These are phyloP conservation scores for Epizoanthus scotinus DNA, from an alignment of 92 coral and sea anemone genomes.

Conservation along the genomic window DNA sequence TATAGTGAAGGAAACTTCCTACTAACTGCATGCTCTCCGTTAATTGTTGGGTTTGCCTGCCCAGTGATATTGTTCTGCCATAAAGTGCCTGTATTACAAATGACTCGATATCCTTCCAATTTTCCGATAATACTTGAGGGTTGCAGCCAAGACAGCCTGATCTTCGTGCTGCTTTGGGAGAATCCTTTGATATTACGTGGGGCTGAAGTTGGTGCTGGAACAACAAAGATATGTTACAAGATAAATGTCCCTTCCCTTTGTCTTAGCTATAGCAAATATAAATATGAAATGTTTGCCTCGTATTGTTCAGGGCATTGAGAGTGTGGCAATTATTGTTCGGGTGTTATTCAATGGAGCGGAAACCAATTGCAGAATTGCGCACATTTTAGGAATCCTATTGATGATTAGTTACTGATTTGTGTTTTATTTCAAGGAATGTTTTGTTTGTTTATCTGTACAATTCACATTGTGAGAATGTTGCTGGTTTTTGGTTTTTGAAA, in stretches of 20 bases:
- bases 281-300: not conserved
- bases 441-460: too few species aligned
- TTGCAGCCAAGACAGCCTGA: conserved; percentile 8
- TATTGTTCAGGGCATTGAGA: too few species aligned
- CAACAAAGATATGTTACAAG: not conserved
- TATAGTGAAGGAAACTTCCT: not conserved
- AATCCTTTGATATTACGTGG: not conserved
- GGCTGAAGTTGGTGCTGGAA: not conserved
- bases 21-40: not conserved
- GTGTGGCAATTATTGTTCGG: too few species aligned
- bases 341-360: too few species aligned
- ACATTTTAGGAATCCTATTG: too few species aligned
- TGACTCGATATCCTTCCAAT: not conserved
- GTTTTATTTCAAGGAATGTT: too few species aligned
- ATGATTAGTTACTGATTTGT: too few species aligned
- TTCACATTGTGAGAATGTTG: too few species aligned
- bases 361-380: too few species aligned
- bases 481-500: too few species aligned
- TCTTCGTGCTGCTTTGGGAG: not conserved
- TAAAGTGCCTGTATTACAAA: not conserved
- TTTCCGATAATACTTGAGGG: not conserved
- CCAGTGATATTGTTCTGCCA: not conserved
- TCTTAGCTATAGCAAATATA: not conserved
- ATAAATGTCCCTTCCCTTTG: not conserved
- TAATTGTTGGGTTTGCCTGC: not conserved